These are phyloP conservation scores for Pristiophorus japonicus DNA, from an alignment of 2,113 vertebrate genomes.

Conservation along the genomic window DNA sequence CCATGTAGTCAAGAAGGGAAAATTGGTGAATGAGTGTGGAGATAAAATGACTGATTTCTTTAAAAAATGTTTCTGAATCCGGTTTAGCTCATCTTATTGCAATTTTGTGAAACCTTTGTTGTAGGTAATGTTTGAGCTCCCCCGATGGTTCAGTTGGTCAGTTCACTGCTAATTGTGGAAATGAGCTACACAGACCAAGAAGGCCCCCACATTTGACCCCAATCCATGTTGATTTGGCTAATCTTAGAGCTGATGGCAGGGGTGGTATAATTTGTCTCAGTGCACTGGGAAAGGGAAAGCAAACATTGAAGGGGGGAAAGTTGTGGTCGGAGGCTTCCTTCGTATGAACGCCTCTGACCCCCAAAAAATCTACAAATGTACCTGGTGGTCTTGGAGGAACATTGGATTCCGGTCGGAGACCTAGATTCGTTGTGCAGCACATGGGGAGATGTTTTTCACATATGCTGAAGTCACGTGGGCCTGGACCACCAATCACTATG, in stretches of 20 bases:
- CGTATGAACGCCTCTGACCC: no score
- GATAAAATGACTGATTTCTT: background rate
- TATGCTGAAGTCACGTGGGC: no score
- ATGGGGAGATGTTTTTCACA: no score
- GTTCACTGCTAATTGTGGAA: background rate
- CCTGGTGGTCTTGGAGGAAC: no score
- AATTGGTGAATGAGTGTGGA: background rate
- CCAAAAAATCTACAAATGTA: no score
- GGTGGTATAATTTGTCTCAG: background rate
- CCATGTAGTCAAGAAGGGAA: background rate
- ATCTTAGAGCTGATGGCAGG: background rate
- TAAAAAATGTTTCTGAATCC: background rate
- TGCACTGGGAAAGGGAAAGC: background rate
- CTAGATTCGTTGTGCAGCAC: no score
- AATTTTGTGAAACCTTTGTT: background rate
- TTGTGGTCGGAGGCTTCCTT: no score
- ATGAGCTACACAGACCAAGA: background rate
- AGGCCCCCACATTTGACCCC: no score
- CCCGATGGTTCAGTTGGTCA: background rate
- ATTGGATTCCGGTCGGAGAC: no score
- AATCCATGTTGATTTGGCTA: background rate
- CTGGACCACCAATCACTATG: no score
- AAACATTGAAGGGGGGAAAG: no score
- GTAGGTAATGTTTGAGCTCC: background rate
- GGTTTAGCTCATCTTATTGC: background rate